phyloP scores from a whole-genome alignment of 1,140 invertebrate species.

The Eciton burchellii region DNA sequence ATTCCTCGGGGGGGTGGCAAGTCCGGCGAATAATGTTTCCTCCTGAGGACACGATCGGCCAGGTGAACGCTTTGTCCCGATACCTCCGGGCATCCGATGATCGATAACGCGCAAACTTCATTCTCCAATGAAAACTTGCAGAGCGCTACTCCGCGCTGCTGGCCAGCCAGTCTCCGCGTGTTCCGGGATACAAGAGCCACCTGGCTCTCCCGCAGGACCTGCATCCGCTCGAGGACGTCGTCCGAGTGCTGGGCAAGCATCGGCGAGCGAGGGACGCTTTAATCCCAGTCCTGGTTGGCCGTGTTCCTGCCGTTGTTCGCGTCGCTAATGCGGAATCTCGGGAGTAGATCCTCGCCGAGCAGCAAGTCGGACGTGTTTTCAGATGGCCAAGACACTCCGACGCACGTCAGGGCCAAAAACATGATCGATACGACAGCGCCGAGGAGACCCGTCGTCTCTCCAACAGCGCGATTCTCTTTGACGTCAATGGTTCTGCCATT shows the following conservation, averaged over 20 bases:
- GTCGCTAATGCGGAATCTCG: slow-evolving; percentile 53
- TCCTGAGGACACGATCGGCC: slow-evolving; percentile 49
- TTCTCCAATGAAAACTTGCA: slow-evolving; percentile 60
- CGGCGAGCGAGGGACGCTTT: slow-evolving; percentile 40
- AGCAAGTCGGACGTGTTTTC: slow-evolving; percentile 59
- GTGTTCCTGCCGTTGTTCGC: slow-evolving; percentile 61
- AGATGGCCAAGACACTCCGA: slow-evolving; percentile 31
- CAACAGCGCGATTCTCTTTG: slow-evolving; percentile 14
- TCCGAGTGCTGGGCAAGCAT: slow-evolving; percentile 76
- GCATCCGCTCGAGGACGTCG: slow-evolving; percentile 75
- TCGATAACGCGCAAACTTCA: slow-evolving; percentile 59
- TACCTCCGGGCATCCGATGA: slow-evolving; percentile 37
- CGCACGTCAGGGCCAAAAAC: slow-evolving; percentile 14
- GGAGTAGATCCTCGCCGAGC: slow-evolving; percentile 47
- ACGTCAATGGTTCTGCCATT: slow-evolving; percentile 39
- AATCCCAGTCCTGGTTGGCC: slow-evolving; percentile 54
- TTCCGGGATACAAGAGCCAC: slow-evolving; percentile 54
- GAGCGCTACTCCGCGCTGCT: neutral
- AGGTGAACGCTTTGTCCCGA: slow-evolving; percentile 49
- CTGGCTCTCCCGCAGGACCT: slow-evolving; percentile 60
- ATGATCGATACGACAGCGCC: slow-evolving; percentile 22
- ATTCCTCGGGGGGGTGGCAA: slow-evolving; percentile 12
- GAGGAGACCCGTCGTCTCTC: neutral
- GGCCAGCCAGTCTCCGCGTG: neutral
- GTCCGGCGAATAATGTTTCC: slow-evolving; percentile 47